A percentile compares a stretch with the other conserved stretches of the same genome.
These are phyloP conservation scores for Micronycteris hirsuta DNA, from an alignment of 2,113 vertebrate genomes.

Conservation along the genomic window DNA sequence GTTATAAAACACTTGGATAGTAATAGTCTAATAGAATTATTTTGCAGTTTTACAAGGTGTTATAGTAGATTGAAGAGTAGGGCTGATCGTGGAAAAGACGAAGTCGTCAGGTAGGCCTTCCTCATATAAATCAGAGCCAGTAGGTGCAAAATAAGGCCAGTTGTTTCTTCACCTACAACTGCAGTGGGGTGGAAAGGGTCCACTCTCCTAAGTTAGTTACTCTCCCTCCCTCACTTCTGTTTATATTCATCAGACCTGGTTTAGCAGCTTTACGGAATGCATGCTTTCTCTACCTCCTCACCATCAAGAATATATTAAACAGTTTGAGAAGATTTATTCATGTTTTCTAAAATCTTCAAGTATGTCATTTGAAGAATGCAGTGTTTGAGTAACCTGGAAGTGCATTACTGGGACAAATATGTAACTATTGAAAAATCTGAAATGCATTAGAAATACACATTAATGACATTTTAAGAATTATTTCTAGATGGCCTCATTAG, in stretches of 20 bases:
- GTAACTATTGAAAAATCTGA: neutral
- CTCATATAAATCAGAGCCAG: neutral
- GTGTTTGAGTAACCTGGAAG: neutral
- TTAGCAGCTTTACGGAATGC: neutral
- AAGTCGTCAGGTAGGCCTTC: neutral
- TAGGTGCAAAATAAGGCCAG: neutral
- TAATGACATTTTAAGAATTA: neutral
- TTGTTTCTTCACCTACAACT: neutral
- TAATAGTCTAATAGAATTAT: neutral
- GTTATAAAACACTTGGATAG: neutral
- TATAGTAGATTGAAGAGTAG: neutral
- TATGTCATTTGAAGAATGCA: neutral
- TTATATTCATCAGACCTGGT: neutral
- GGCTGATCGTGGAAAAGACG: neutral
- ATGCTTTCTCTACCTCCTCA: neutral
- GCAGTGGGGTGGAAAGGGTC: accelerated
- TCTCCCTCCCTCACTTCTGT: neutral
- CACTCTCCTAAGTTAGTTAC: neutral
- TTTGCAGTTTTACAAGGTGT: neutral
- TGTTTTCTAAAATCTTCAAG: neutral
- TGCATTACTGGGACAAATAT: neutral
- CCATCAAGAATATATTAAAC: neutral
- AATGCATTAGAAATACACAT: neutral
- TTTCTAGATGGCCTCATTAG: conserved; percentile 66
- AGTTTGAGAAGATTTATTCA: neutral